Evolutionary conservation across 2,797 vertebrate species (phyloP), one percentile per base, ranked within the genome.

Genomic region (Helicolenus hilgendorfi): DNA sequence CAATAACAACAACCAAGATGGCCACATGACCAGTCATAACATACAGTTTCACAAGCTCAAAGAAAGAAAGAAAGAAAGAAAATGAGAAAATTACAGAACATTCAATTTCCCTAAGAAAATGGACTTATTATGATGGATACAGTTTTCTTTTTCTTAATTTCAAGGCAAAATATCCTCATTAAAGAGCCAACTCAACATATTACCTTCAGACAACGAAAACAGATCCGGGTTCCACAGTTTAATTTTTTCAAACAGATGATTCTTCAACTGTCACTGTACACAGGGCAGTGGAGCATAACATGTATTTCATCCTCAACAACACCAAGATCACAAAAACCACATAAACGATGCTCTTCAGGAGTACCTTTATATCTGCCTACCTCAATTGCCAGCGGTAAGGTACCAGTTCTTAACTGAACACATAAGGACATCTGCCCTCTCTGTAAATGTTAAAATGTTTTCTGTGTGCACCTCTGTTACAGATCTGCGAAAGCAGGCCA

Each of bases 401-500:
- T 49, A 49, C 45, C 45, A 49, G 18, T 4, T 49, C 18, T 20
- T 49, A 49, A 20, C 45, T 49, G 45, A 49, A 6, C 18, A 20
- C 45, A 49, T 49, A 0, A 49, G 45, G 18, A 49, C 3, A 49
- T 49, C 45, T 49, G 45, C 45, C 45, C 45, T 0, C 45, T 49
- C 45, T 49, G 18, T 49, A 49, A 49, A 49, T 8, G 45, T 55
- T 55, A 55, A 55, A 55, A 55, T 55, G 49, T 9, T 55, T 55
- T 22, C 3, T 72, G 4, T 72, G 45, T 84, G 5, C 14, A 3
- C 6, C 4, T 79, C 7, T 82, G 65, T 90, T 53, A 69, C 95
- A 99, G 99, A 99, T 96, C 97, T 99, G 94, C 96, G 99, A 92
- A 99, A 99, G 95, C 99, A 99, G 96, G 99, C 99, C 49, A 97